Evolutionary conservation across 2,797 vertebrate species (phyloP), one percentile per base, ranked within the genome.

Genomic region (Tenualosa ilisha): DNA sequence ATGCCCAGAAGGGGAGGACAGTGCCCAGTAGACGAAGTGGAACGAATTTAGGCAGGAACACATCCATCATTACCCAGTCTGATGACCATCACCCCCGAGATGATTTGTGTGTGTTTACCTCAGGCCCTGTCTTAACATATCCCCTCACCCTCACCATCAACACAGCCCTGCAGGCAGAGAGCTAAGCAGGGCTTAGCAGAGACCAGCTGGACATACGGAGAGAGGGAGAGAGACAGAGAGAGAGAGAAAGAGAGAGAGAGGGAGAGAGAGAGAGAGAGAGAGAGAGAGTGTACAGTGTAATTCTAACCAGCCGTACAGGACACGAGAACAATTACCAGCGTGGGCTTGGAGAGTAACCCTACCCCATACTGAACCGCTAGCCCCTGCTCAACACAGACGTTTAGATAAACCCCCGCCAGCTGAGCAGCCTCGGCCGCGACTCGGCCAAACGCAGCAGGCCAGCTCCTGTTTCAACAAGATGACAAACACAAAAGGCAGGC

Each of bases 231-330:
- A 56, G 54, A 22, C 17, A 22, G 86, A 56, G 54, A 22, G 54
- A 56, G 54, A 56, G 54, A 56, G 54, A 56, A 17, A 22, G 54
- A 22, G 54, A 4, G 54, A 22, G 54, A 56, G 54, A 56, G 54
- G 3, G 54, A 20, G 54, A 22, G 54, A 22, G 54, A 22, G 54
- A 20, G 15, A 3, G 53, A 20, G 13, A 20, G 53, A 94, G 97
- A 95, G 97, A 97, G 20, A 56, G 20, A 79, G 72, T 46, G 86
- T 88, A 91, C 87, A 91, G 95, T 95, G 95, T 97, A 97, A 98
- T 97, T 97, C 97, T 97, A 97, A 97, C 95, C 95, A 95, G 95
- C 95, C 97, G 95, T 97, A 96, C 96, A 97, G 97, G 96, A 95
- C 95, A 96, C 94, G 94, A 89, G 94, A 96, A 98, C 97, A 97